Evolutionary conservation across 1,140 invertebrate genomes (phyloP).

Genomic region (Drosophila neocordata): DNA sequence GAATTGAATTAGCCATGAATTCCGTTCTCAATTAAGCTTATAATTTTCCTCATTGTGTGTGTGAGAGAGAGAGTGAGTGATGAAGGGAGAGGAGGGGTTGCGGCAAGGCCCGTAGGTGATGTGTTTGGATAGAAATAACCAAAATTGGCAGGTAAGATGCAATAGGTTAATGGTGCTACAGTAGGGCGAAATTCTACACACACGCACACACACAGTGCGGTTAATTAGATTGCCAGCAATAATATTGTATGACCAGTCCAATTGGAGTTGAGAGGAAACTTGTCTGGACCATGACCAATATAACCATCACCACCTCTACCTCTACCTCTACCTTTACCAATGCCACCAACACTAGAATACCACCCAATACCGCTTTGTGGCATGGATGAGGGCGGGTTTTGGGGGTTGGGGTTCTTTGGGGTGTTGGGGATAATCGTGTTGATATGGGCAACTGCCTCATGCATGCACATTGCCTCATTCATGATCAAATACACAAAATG

Average conservation of each 20-base stretch:
- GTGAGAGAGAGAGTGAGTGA: background rate
- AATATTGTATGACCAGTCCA: constrained; percentile 58
- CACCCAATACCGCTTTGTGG: background rate
- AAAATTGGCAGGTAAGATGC: constrained; percentile 44
- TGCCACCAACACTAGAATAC: background rate
- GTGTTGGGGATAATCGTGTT: background rate
- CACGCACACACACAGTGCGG: constrained; percentile 44
- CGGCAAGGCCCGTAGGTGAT: too few species aligned
- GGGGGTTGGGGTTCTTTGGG: background rate
- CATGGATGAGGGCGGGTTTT: background rate
- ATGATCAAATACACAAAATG: background rate
- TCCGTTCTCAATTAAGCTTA: constrained; percentile 75
- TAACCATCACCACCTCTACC: background rate
- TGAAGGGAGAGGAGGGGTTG: constrained; percentile 2
- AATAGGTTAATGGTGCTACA: background rate
- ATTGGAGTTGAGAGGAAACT: background rate
- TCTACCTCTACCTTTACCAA: background rate
- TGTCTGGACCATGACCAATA: constrained; percentile 7
- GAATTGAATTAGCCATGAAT: constrained; percentile 71
- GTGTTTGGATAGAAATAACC: constrained; percentile 33
- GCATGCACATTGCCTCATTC: constrained; percentile 10
- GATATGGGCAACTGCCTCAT: constrained; percentile 3
- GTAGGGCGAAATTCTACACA: constrained; percentile 13
- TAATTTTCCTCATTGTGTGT: constrained; percentile 36
- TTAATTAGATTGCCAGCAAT: constrained; percentile 77